These are phyloP conservation scores for Acanthurus tractus DNA, from an alignment of 2,797 vertebrate genomes.

Conservation along the genomic window DNA sequence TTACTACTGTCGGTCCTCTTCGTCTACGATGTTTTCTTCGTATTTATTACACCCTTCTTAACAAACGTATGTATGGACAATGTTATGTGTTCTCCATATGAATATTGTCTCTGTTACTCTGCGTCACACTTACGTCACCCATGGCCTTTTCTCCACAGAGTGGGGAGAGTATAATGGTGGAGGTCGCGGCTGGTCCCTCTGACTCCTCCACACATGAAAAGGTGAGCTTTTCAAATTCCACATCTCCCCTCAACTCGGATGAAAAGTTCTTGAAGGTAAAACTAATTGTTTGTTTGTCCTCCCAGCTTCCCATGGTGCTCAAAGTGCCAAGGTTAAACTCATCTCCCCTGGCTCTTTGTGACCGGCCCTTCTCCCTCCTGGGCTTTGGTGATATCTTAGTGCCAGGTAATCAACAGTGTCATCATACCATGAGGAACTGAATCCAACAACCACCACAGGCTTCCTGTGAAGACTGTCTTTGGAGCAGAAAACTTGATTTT, in stretches of 20 bases:
- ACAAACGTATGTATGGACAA: conserved; percentile 87
- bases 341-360: conserved; percentile 92
- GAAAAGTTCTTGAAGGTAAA: not conserved
- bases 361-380: conserved; percentile 95
- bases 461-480: not conserved
- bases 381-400: conserved; percentile 97
- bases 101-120: not conserved
- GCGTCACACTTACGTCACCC: not conserved
- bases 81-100: not conserved
- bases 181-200: conserved; percentile 95
- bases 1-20: conserved; percentile 93
- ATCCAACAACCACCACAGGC: not conserved
- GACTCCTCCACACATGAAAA: conserved; percentile 94
- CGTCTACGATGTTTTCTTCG: conserved; percentile 96
- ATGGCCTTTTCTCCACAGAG: conserved; percentile 81
- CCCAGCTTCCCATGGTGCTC: conserved; percentile 96
- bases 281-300: conserved; percentile 26
- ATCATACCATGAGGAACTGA: not conserved
- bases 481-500: not conserved
- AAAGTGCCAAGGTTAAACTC: conserved; percentile 95
- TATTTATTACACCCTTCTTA: conserved; percentile 95
- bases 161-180: conserved; percentile 97
- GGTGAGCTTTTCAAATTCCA: conserved; percentile 78
- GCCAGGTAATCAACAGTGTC: conserved; percentile 88
- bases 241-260: conserved; percentile 5